Conservation (phyloP, 2,888 invertebrate genomes). For the Isotomurus palustris region DNA sequence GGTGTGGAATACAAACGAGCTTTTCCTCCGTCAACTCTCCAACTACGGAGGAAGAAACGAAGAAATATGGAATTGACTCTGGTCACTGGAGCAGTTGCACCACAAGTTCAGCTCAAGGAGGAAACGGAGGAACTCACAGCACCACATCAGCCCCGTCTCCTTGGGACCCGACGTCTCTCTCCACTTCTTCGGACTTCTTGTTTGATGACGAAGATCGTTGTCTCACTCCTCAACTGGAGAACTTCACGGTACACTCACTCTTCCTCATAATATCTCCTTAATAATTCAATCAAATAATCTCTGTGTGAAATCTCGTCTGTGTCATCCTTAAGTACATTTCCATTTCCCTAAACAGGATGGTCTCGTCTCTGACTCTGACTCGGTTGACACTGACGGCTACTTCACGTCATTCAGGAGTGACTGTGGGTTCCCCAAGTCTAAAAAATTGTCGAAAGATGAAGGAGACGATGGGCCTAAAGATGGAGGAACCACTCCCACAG, state of each 20-base stretch:
- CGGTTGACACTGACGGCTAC: constrained; percentile 85
- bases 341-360: constrained; percentile 39
- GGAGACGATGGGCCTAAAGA: constrained; percentile 50
- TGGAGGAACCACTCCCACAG: constrained; percentile 8
- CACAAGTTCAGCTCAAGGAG: constrained; percentile 42
- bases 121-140: constrained; percentile 22
- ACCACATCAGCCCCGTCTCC: constrained; percentile 44
- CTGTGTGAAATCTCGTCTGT: not conserved
- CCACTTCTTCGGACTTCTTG: constrained; percentile 44
- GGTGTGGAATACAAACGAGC: constrained; percentile 47
- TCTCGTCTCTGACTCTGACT: constrained; percentile 46
- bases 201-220: constrained; percentile 46
- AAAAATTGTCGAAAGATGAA: constrained; percentile 69
- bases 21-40: constrained; percentile 44
- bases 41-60: constrained; percentile 22
- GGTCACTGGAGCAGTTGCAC: constrained; percentile 46
- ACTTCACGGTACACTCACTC: constrained; percentile 39
- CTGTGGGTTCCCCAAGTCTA: constrained; percentile 64
- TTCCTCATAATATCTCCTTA: not conserved
- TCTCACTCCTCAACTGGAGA: constrained; percentile 45
- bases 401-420: constrained; percentile 97
- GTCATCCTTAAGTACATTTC: not conserved
- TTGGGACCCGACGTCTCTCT: constrained; percentile 41
- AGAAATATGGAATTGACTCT: constrained; percentile 46
- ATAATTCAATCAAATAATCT: not conserved